phyloP scores from a whole-genome alignment of 2,797 vertebrate genomes.

The Schizopygopsis pylzovi region DNA sequence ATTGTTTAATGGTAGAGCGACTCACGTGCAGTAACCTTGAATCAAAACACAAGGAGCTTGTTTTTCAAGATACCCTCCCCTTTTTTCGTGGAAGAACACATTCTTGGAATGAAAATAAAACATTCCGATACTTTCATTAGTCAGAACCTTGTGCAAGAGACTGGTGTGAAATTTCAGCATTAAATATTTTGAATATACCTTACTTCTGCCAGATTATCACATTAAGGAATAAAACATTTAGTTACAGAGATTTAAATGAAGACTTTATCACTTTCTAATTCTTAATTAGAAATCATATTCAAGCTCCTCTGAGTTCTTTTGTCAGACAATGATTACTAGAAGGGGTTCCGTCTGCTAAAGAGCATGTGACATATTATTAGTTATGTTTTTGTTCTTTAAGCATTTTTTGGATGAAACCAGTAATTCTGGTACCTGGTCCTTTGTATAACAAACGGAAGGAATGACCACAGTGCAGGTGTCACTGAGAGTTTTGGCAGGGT shows the following conservation, averaged over 20 bases:
- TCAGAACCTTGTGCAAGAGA: conserved; percentile 9
- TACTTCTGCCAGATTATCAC: not conserved
- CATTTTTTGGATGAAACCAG: not conserved
- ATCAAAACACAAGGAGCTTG: conserved; percentile 32
- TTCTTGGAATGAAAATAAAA: conserved; percentile 40
- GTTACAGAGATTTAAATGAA: conserved; percentile 6
- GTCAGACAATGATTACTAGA: not conserved
- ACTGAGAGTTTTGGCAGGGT: conserved; percentile 5
- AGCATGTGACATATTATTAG: conserved; percentile 24
- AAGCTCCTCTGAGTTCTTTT: not conserved
- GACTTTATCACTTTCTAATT: not conserved
- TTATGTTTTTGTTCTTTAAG: not conserved
- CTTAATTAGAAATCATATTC: not conserved
- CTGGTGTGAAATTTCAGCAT: not conserved
- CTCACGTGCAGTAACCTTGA: not conserved
- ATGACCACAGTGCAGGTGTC: not conserved
- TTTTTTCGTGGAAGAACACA: conserved; percentile 35
- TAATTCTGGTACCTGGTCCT: not conserved
- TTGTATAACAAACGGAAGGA: not conserved
- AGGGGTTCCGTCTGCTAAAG: not conserved
- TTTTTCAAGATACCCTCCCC: conserved; percentile 15
- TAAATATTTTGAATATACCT: not conserved
- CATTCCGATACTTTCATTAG: not conserved
- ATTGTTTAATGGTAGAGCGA: not conserved
- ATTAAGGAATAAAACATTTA: not conserved